phyloP scores from a whole-genome alignment of 2,797 vertebrate species.

The Mormyrops attenuatus region DNA sequence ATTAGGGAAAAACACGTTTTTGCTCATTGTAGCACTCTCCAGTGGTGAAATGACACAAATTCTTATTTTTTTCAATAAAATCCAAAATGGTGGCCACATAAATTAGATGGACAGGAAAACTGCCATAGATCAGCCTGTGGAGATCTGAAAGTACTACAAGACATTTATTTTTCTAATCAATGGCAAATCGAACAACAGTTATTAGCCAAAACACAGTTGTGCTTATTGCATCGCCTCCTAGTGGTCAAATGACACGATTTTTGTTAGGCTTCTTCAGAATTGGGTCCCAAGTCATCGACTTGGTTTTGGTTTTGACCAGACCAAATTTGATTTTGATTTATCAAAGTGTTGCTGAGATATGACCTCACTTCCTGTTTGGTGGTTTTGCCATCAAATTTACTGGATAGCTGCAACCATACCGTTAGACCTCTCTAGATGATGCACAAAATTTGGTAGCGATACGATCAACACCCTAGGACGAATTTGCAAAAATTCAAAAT shows the following conservation, averaged over 20 bases:
- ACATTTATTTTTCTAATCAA: neutral
- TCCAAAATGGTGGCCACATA: neutral
- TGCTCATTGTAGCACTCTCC: neutral
- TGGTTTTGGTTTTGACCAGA: neutral
- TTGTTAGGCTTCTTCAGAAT: neutral
- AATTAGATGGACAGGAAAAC: neutral
- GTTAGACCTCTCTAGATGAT: neutral
- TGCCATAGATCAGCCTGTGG: neutral
- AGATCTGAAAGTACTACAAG: neutral
- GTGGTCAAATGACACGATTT: neutral
- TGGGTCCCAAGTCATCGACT: neutral
- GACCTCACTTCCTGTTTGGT: neutral
- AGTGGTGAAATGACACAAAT: neutral
- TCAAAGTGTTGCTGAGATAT: neutral
- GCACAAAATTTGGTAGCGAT: neutral
- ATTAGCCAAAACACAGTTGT: neutral
- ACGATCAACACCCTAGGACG: neutral
- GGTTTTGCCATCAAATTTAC: neutral
- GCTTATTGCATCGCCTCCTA: neutral
- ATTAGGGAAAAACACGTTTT: neutral
- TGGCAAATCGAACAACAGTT: neutral
- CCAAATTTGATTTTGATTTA: neutral
- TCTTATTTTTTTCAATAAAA: neutral
- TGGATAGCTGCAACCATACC: neutral
- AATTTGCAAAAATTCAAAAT: neutral